These are phyloP conservation scores for Psettodes erumei DNA, from an alignment of 2,113 vertebrate species.

Conservation along the genomic window DNA sequence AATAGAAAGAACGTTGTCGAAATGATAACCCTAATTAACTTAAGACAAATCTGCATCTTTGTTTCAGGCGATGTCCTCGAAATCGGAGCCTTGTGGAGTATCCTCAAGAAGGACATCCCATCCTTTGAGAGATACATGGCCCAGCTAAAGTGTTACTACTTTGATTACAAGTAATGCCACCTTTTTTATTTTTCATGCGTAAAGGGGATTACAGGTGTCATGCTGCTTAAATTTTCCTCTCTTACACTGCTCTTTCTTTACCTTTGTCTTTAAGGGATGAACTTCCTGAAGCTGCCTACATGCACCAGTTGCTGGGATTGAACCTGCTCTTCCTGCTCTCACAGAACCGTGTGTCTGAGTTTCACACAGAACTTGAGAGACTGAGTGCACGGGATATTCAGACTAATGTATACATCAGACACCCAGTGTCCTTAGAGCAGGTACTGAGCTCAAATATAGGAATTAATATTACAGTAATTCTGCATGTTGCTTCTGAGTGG, in stretches of 20 bases:
- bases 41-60: not conserved
- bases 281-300: slow-evolving; percentile 91
- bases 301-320: slow-evolving; percentile 93
- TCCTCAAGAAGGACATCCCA: slow-evolving; percentile 94
- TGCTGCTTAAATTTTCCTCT: not conserved
- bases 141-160: slow-evolving; percentile 96
- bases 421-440: slow-evolving; percentile 92
- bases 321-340: slow-evolving; percentile 96
- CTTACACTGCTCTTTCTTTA: not conserved
- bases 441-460: slow-evolving; percentile 38
- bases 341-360: slow-evolving; percentile 95
- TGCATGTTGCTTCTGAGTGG: not conserved
- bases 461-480: not conserved
- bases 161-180: slow-evolving; percentile 93
- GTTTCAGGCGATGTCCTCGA: slow-evolving; percentile 92
- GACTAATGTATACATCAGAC: slow-evolving; percentile 95
- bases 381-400: slow-evolving; percentile 92
- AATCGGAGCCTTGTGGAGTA: slow-evolving; percentile 94
- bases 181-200: not conserved
- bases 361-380: slow-evolving; percentile 96
- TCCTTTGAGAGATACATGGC: slow-evolving; percentile 96
- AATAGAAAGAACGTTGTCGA: not conserved
- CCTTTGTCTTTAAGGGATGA: slow-evolving; percentile 84
- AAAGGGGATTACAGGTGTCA: not conserved
- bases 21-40: no score